Conservation (phyloP, 2,888 invertebrate genomes). For the Drosophila paucipuncta region DNA sequence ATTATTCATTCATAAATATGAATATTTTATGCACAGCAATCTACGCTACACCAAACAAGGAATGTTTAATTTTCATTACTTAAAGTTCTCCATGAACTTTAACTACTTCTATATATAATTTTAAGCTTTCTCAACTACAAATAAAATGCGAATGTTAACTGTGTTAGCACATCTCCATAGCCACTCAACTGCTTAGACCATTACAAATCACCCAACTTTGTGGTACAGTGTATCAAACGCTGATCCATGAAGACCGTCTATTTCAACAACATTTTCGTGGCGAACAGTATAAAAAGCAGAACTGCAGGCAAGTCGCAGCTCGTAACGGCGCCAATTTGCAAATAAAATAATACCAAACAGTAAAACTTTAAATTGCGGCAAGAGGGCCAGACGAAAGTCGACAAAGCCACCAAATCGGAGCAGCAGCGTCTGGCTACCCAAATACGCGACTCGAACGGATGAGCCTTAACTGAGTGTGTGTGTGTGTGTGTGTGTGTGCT, state of each 20-base stretch:
- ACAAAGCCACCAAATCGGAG: constrained; percentile 11
- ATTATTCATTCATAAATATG: not conserved
- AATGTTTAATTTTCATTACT: not conserved
- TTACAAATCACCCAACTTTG: constrained; percentile 26
- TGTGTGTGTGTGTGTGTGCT: not conserved
- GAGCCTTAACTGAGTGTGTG: constrained; percentile 21
- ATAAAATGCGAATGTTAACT: not conserved
- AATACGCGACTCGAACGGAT: constrained; percentile 63
- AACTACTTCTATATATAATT: not conserved
- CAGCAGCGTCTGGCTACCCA: constrained; percentile 56
- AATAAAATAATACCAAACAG: constrained; percentile 64
- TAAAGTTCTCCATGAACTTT: not conserved
- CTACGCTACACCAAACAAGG: not conserved
- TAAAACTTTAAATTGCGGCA: constrained; percentile 65
- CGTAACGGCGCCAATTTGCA: constrained; percentile 71
- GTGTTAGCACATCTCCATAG: not conserved
- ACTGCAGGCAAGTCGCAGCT: constrained; percentile 10
- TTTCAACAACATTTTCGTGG: constrained; percentile 4
- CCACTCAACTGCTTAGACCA: not conserved
- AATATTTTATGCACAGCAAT: not conserved
- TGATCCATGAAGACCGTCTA: not conserved
- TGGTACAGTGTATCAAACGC: constrained; percentile 25
- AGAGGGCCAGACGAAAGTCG: constrained; percentile 17
- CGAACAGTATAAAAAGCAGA: constrained; percentile 22
- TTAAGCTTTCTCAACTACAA: not conserved